phyloP scores from a whole-genome alignment of 2,888 invertebrate species.

The Zaprionus lineosus region DNA sequence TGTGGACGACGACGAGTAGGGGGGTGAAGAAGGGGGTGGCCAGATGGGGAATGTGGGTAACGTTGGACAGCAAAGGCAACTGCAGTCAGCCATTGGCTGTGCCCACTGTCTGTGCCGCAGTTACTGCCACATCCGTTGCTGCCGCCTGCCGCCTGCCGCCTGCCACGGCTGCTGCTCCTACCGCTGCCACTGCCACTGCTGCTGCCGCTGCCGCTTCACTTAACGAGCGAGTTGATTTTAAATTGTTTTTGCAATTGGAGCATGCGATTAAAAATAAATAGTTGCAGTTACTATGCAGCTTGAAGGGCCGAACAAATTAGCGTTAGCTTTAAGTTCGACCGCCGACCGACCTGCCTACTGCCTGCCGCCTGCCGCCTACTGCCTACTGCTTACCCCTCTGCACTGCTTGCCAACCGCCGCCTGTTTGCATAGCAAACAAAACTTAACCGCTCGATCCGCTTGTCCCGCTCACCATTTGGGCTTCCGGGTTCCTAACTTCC shows the following conservation, averaged over 20 bases:
- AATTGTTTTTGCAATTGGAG: conserved; percentile 79
- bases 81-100: conserved; percentile 53
- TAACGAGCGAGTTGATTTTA: conserved; percentile 77
- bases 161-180: conserved; percentile 22
- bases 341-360: conserved; percentile 2
- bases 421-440: conserved; percentile 34
- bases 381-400: conserved; percentile 3
- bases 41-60: too few species aligned
- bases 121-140: too few species aligned
- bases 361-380: conserved; percentile 1
- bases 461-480: not conserved
- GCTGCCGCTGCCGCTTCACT: conserved; percentile 62
- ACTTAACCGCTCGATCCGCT: too few species aligned
- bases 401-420: not conserved
- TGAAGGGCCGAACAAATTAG: conserved; percentile 65
- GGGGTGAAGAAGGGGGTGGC: too few species aligned
- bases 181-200: not conserved
- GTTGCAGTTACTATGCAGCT: conserved; percentile 53
- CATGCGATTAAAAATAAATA: conserved; percentile 76
- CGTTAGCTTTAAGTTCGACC: conserved; percentile 49
- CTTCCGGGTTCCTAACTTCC: too few species aligned
- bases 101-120: conserved; percentile 23
- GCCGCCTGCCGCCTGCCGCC: not conserved
- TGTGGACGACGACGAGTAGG: too few species aligned
- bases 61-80: conserved; percentile 23